Conservation (phyloP, 2,113 vertebrate species). For the Periophthalmodon schlosseri region DNA sequence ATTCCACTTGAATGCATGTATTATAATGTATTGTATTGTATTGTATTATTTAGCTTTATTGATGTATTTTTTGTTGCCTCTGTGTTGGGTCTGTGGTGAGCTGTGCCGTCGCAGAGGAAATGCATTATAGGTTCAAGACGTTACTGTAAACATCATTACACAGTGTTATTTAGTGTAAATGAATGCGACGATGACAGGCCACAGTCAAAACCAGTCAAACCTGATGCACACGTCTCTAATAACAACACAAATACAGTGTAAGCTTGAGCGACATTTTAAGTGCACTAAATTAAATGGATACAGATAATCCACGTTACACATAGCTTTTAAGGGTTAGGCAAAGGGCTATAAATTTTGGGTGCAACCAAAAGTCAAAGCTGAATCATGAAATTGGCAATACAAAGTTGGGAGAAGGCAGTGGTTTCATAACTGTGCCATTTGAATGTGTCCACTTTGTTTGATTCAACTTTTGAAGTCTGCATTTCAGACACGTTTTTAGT, state of each 20-base stretch:
- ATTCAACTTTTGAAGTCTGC: not conserved
- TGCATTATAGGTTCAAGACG: not conserved
- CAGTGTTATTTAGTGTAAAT: not conserved
- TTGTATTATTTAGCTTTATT: too few relatives aligned
- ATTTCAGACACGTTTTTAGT: not conserved
- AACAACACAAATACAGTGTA: not conserved
- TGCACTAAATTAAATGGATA: not conserved
- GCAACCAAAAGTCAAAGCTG: not conserved
- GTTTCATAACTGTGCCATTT: not conserved
- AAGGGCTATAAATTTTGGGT: not conserved
- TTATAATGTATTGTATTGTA: too few relatives aligned
- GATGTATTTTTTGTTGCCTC: too few relatives aligned
- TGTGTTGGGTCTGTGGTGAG: too few relatives aligned
- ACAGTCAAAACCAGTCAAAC: conserved; percentile 6
- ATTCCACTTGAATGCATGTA: too few relatives aligned
- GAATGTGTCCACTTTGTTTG: not conserved
- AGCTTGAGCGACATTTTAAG: not conserved
- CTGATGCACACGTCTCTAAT: not conserved
- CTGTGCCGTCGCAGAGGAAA: not conserved
- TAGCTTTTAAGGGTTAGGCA: not conserved
- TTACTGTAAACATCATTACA: not conserved
- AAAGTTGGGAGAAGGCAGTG: not conserved
- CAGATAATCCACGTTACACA: not conserved
- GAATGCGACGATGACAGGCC: not conserved
- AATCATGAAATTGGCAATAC: not conserved